These are phyloP conservation scores for Drosophila novamexicana DNA, from an alignment of 1,140 invertebrate genomes.

Conservation along the genomic window DNA sequence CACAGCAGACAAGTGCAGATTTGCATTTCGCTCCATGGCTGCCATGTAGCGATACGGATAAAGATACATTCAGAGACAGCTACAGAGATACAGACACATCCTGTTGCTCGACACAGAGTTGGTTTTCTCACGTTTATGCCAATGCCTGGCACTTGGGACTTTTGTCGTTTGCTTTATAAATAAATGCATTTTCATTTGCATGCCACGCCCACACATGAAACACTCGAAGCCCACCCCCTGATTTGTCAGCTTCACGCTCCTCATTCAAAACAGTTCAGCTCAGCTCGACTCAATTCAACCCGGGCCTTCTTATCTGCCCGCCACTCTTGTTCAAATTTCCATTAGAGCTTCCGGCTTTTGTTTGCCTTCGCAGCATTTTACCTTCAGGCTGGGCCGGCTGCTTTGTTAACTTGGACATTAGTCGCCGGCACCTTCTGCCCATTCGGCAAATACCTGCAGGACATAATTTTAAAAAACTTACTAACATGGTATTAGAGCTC, in stretches of 20 bases:
- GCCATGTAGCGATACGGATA: slow-evolving; percentile 55
- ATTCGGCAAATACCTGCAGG: slow-evolving; percentile 69
- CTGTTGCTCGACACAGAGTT: slow-evolving; percentile 52
- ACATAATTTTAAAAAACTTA: slow-evolving; percentile 80
- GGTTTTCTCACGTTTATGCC: slow-evolving; percentile 23
- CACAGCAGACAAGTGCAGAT: slow-evolving; percentile 61
- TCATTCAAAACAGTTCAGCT: slow-evolving; percentile 7
- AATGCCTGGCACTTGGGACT: slow-evolving; percentile 55
- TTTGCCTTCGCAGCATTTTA: slow-evolving; percentile 36
- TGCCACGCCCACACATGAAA: slow-evolving; percentile 33
- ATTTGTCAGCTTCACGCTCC: slow-evolving; percentile 63
- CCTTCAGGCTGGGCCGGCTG: slow-evolving; percentile 2
- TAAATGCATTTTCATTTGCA: slow-evolving; percentile 78
- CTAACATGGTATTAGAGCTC: slow-evolving; percentile 37
- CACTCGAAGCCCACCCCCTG: slow-evolving; percentile 20
- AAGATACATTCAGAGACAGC: slow-evolving; percentile 59
- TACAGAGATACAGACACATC: slow-evolving; percentile 50
- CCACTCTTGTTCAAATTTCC: slow-evolving; percentile 36
- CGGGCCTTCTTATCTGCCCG: neutral
- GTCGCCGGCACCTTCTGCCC: slow-evolving; percentile 48
- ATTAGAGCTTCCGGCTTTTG: slow-evolving; percentile 54
- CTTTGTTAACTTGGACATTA: slow-evolving; percentile 69
- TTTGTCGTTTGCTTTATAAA: slow-evolving; percentile 72
- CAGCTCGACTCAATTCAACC: neutral
- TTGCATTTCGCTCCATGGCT: slow-evolving; percentile 54